Conservation (phyloP, 2,113 vertebrate genomes). For the Pseudopipra pipra region DNA sequence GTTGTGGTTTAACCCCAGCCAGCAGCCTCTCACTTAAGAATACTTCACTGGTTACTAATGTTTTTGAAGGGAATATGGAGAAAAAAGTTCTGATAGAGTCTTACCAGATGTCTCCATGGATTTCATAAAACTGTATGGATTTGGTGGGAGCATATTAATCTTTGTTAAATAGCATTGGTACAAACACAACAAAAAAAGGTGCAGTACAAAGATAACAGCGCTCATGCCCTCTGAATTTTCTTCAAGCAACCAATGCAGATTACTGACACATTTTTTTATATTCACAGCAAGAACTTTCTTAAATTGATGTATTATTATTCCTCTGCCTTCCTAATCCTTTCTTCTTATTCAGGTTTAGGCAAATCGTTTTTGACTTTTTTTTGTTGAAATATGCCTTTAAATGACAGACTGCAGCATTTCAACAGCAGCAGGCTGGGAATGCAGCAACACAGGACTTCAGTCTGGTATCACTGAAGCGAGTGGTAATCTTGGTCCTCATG, state of each 20-base stretch:
- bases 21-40: background rate
- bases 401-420: background rate
- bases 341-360: constrained; percentile 1
- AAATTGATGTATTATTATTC: constrained; percentile 37
- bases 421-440: background rate
- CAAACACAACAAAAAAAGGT: constrained; percentile 31
- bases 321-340: constrained; percentile 19
- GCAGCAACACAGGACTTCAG: background rate
- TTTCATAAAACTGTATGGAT: background rate
- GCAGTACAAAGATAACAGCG: constrained; percentile 24
- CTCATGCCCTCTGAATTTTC: constrained; percentile 16
- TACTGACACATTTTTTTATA: constrained; percentile 17
- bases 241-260: constrained; percentile 15
- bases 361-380: background rate
- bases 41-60: background rate
- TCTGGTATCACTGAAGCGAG: background rate
- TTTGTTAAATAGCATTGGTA: constrained; percentile 33
- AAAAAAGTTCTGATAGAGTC: background rate
- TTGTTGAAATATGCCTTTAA: background rate
- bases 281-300: background rate
- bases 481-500: background rate
- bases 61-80: background rate
- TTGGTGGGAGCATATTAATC: constrained; percentile 12
- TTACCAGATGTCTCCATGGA: background rate
- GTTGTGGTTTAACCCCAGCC: background rate